phyloP scores from a whole-genome alignment of 1,140 invertebrate species.

The Pseudomyrmex sp. region DNA sequence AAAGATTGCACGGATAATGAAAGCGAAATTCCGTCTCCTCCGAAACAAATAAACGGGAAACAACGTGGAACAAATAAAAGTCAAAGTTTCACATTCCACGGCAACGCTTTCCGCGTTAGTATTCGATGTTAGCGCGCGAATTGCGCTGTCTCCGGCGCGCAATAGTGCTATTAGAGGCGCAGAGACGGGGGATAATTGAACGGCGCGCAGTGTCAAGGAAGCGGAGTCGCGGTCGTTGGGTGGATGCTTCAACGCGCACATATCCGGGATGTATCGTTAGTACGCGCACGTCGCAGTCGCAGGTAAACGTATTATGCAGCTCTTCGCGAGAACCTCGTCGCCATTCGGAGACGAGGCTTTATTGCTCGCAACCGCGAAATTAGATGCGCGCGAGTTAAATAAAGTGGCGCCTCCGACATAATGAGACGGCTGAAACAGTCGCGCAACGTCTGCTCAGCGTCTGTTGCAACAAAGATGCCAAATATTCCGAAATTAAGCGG shows the following conservation, averaged over 20 bases:
- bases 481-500: background rate
- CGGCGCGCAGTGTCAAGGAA: conserved; percentile 54
- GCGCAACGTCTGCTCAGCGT: background rate
- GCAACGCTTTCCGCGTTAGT: conserved; percentile 50
- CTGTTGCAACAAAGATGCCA: background rate
- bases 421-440: background rate
- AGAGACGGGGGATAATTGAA: conserved; percentile 68
- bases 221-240: conserved; percentile 61
- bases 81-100: background rate
- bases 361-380: conserved; percentile 23
- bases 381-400: conserved; percentile 19
- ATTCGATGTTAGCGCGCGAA: conserved; percentile 63
- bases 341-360: background rate
- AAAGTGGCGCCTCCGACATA: background rate
- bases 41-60: background rate
- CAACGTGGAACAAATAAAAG: background rate
- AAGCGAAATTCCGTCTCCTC: background rate
- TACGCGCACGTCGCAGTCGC: conserved; percentile 6
- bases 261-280: conserved; percentile 58
- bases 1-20: background rate
- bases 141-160: conserved; percentile 38
- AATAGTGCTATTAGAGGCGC: conserved; percentile 58
- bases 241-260: conserved; percentile 53
- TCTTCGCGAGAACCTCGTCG: conserved; percentile 10
- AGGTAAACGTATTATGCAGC: conserved; percentile 52